Evolutionary conservation across 1,140 invertebrate species (phyloP).

Genomic region (Cydia strobilella): DNA sequence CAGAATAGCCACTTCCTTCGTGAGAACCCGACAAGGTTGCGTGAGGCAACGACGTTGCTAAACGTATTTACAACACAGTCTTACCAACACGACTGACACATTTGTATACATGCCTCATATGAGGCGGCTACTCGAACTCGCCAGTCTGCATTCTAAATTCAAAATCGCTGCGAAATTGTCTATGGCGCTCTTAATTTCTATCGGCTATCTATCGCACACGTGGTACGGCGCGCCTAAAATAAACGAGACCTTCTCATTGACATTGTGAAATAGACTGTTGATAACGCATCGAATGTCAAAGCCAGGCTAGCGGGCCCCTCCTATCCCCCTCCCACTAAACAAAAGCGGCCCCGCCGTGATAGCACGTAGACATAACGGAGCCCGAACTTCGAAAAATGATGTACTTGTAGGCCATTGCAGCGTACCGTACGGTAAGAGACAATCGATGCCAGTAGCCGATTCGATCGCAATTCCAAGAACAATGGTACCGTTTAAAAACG

Average conservation of each 20-base stretch:
- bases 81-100: conserved; percentile 73
- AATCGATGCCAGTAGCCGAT: conserved; percentile 18
- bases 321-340: conserved; percentile 56
- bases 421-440: conserved; percentile 10
- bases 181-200: conserved; percentile 9
- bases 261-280: conserved; percentile 80
- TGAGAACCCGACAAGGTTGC: conserved; percentile 78
- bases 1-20: conserved; percentile 78
- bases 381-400: conserved; percentile 15
- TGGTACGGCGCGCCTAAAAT: conserved; percentile 64
- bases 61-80: conserved; percentile 77
- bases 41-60: conserved; percentile 78
- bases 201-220: conserved; percentile 39
- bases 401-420: conserved; percentile 25
- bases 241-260: conserved; percentile 78
- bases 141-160: conserved; percentile 25
- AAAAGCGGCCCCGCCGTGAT: conserved; percentile 35
- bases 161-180: conserved; percentile 25
- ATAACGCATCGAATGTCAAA: conserved; percentile 77
- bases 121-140: conserved; percentile 26
- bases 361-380: conserved; percentile 30
- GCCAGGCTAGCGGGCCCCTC: conserved; percentile 72
- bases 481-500: conserved; percentile 27
- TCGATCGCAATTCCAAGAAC: conserved; percentile 18
- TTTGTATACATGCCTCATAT: conserved; percentile 56